Conservation (phyloP, 35 echinoderm and acorn worm species). For the Acanthaster planci region DNA sequence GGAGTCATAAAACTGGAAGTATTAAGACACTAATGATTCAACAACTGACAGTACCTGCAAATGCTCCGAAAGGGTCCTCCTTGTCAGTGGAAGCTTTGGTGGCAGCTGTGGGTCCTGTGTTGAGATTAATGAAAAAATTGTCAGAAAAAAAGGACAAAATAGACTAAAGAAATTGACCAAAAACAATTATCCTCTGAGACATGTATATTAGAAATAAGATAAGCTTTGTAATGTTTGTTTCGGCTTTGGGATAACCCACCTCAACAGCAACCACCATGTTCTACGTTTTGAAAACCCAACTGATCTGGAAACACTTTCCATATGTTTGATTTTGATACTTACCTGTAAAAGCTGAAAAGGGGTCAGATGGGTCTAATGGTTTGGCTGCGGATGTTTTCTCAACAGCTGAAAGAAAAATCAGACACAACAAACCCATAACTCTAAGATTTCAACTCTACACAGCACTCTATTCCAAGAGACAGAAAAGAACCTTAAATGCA, state of each 20-base stretch:
- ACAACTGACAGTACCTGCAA: slow-evolving; percentile 46
- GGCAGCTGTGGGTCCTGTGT: not conserved
- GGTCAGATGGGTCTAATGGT: not conserved
- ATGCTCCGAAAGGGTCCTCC: slow-evolving; percentile 57
- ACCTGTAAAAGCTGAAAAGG: slow-evolving; percentile 49
- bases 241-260: too few species aligned
- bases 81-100: slow-evolving; percentile 13
- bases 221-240: too few species aligned
- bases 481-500: too few species aligned
- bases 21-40: too few species aligned
- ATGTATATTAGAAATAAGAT: too few species aligned
- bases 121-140: not conserved
- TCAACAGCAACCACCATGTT: too few species aligned
- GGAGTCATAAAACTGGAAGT: too few species aligned
- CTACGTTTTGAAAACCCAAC: too few species aligned
- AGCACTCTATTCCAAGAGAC: not conserved
- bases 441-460: not conserved
- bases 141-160: not conserved
- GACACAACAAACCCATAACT: not conserved
- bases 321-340: not conserved
- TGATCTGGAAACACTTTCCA: too few species aligned
- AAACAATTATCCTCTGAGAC: too few species aligned
- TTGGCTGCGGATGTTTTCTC: not conserved
- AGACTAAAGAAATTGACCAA: not conserved
- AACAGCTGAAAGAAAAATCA: not conserved